These are phyloP conservation scores for Zoroaster sp. DNA, from an alignment of 53 echinoderm and acorn worm species.

Conservation along the genomic window DNA sequence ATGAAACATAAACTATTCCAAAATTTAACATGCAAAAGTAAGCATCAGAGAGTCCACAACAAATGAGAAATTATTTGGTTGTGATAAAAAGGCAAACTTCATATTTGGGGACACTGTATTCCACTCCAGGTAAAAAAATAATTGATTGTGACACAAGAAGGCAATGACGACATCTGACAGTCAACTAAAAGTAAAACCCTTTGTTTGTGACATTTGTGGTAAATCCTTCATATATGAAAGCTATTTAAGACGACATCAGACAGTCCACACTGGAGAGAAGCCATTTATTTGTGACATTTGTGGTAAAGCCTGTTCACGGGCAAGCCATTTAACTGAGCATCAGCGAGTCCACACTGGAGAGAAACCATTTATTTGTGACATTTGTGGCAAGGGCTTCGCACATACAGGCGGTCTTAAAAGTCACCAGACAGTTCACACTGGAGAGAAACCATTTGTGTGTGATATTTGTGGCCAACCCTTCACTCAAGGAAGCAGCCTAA, in stretches of 20 bases:
- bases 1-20: too few species aligned
- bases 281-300: not conserved
- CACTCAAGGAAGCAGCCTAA: not conserved
- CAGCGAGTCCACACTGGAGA: not conserved
- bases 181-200: too few species aligned
- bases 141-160: not conserved
- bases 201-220: not conserved
- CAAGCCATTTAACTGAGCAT: too few species aligned
- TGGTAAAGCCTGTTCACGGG: not conserved
- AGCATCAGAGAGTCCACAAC: conserved; percentile 65
- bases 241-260: not conserved
- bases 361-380: not conserved
- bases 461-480: not conserved
- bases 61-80: conserved; percentile 34
- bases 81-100: too few species aligned
- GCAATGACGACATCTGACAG: too few species aligned
- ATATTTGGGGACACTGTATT: not conserved
- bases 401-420: too few species aligned
- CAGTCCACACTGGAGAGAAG: not conserved
- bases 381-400: too few species aligned
- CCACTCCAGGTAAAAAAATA: not conserved
- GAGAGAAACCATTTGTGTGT: not conserved
- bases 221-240: not conserved
- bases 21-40: conserved; percentile 10
- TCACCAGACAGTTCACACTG: too few species aligned